These are phyloP conservation scores for Arge pagana DNA, from an alignment of 2,888 invertebrate species.

Conservation along the genomic window DNA sequence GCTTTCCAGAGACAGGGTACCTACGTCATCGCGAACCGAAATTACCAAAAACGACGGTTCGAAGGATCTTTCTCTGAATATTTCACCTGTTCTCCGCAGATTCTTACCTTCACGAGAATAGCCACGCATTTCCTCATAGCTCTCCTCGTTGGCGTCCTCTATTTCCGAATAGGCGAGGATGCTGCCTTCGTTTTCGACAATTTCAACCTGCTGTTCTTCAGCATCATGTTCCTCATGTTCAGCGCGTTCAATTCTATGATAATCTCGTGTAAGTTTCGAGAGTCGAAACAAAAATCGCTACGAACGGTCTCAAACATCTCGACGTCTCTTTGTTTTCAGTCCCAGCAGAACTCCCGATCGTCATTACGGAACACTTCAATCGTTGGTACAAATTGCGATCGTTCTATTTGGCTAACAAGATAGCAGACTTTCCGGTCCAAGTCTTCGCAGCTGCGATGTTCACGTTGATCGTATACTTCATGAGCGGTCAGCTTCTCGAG, in stretches of 20 bases:
- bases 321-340: slow-evolving; percentile 62
- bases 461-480: slow-evolving; percentile 77
- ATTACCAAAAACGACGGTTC: background rate
- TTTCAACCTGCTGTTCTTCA: slow-evolving; percentile 88
- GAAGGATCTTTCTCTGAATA: background rate
- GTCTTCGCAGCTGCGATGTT: slow-evolving; percentile 70
- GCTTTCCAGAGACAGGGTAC: slow-evolving; percentile 69
- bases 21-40: background rate
- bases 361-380: slow-evolving; percentile 84
- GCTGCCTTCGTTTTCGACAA: slow-evolving; percentile 83
- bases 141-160: slow-evolving; percentile 79
- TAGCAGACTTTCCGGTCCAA: slow-evolving; percentile 84
- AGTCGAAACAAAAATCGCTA: background rate
- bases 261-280: slow-evolving; percentile 79
- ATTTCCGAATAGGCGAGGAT: slow-evolving; percentile 84
- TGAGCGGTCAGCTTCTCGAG: slow-evolving; percentile 88
- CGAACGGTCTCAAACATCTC: background rate
- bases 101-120: slow-evolving; percentile 77
- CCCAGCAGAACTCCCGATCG: slow-evolving; percentile 80
- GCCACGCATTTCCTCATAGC: slow-evolving; percentile 82
- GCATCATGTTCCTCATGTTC: slow-evolving; percentile 92
- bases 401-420: slow-evolving; percentile 78
- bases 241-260: slow-evolving; percentile 90
- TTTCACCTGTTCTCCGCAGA: too few relatives aligned
- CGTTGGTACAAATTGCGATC: slow-evolving; percentile 87